A percentile compares a stretch with the other conserved stretches of the same genome.
Evolutionary conservation across 2,888 invertebrate species (phyloP).

Genomic region (Lissonota sp.): DNA sequence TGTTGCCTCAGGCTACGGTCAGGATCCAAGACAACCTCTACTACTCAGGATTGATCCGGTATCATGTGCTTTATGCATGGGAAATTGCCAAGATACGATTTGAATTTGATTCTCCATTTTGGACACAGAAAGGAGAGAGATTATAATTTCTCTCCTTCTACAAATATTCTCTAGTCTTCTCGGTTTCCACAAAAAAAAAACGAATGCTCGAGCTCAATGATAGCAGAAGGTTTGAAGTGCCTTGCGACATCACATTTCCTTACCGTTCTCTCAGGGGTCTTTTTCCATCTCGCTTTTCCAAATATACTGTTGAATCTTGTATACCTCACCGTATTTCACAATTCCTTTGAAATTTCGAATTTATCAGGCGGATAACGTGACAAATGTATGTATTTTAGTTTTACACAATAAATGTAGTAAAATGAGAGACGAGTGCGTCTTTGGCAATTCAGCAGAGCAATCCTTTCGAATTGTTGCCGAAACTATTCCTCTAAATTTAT

Average conservation of each 20-base stretch:
- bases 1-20: constrained; percentile 4
- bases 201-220: not conserved
- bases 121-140: not conserved
- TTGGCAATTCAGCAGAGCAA: constrained; percentile 67
- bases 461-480: constrained; percentile 79
- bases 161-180: constrained; percentile 10
- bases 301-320: constrained; percentile 50
- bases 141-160: constrained; percentile 11
- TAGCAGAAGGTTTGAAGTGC: constrained; percentile 4
- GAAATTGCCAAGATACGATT: not conserved
- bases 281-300: constrained; percentile 33
- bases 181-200: not conserved
- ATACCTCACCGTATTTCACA: constrained; percentile 61
- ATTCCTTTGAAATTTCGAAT: constrained; percentile 70
- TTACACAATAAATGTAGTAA: not conserved
- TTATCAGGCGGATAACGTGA: constrained; percentile 52
- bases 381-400: constrained; percentile 12
- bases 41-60: not conserved
- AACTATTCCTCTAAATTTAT: constrained; percentile 80
- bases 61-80: not conserved
- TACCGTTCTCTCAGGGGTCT: constrained; percentile 15
- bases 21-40: constrained; percentile 18
- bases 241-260: constrained; percentile 21
- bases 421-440: constrained; percentile 25
- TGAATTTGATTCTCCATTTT: constrained; percentile 8